Percentiles rank a stretch among this genome's conserved stretches.
phyloP scores from a whole-genome alignment of 2,797 vertebrate species.

The Leptatherina wallacei region DNA sequence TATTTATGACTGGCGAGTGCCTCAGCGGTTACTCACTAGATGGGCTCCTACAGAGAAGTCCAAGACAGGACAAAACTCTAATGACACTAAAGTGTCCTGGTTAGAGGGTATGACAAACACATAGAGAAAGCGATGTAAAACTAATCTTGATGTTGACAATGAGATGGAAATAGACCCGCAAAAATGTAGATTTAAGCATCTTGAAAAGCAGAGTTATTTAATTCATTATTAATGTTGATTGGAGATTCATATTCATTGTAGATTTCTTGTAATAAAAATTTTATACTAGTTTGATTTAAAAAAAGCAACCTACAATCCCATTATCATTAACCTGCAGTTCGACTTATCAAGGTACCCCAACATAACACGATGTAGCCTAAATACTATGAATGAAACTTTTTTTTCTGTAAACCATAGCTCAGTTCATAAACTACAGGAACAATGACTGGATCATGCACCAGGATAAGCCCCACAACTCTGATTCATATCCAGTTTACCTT shows the following conservation, averaged over 20 bases:
- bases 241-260: background rate
- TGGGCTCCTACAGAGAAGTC: conserved; percentile 57
- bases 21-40: conserved; percentile 68
- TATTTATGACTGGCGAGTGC: conserved; percentile 76
- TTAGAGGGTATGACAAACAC: conserved; percentile 50
- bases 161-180: conserved; percentile 11
- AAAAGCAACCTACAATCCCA: background rate
- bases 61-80: conserved; percentile 50
- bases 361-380: background rate
- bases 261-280: background rate
- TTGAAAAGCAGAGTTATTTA: background rate
- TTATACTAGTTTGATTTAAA: background rate
- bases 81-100: conserved; percentile 57
- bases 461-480: background rate
- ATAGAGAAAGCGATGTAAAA: conserved; percentile 26
- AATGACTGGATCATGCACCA: background rate
- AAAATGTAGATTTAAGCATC: conserved; percentile 6
- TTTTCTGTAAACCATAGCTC: background rate
- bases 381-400: background rate
- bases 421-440: background rate
- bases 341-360: background rate
- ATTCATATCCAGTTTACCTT: background rate
- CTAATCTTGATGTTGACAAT: conserved; percentile 31
- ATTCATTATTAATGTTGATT: too few species aligned
- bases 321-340: background rate